Base-by-base conservation (phyloP, 2,113 vertebrate genomes). In the Hassar affinis region DNA sequence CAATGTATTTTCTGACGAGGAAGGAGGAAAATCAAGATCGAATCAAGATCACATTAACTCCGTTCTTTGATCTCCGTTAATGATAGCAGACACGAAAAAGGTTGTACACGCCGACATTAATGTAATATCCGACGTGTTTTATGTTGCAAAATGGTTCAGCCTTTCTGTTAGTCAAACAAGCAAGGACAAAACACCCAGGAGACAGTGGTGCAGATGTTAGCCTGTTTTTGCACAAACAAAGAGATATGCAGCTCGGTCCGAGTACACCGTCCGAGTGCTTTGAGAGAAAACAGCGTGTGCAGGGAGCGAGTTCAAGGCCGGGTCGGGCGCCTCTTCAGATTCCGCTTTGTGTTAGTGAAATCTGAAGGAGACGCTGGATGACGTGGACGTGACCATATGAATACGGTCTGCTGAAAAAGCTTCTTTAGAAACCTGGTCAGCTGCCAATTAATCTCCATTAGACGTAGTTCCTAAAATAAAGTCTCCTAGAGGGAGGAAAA, bases 231-330 rank as follows among this genome's bases (percentile, higher is more conserved):
- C 79, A 59, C 8, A 49, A 35, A 83, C 72, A 66, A 30, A 80
- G 8, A n/a, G 14, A 51, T 62, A 42, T 30, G 68, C 59, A 47
- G 25, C 51, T 57, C 51, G 1, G 38, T 35, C 52, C 20, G 3
- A 66, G 45, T 27, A 38, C 25, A 54, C 30, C 9, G 6, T n/a
- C n/a, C n/a, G n/a, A n/a, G 30, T 69, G 78, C 51, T 77, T 25
- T 61, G 45, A 77, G 33, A 80, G 68, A 80, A 82, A 81, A 78
- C 78, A 38, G 47, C 76, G 38, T 62, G n/a, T 49, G 61, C 52
- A 35, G n/a, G 9, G 20, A 3, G 25, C 14, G 59, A 72, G 82
- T 82, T 88, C 79, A 77, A 86, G 83, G 54, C 51, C 56, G 25
- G 76, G 80, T 64, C 74, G 64, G 45, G 69, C 33, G 62, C 25